These are phyloP conservation scores for Hemibagrus guttatus DNA, from an alignment of 2,797 vertebrate genomes.

Conservation along the genomic window DNA sequence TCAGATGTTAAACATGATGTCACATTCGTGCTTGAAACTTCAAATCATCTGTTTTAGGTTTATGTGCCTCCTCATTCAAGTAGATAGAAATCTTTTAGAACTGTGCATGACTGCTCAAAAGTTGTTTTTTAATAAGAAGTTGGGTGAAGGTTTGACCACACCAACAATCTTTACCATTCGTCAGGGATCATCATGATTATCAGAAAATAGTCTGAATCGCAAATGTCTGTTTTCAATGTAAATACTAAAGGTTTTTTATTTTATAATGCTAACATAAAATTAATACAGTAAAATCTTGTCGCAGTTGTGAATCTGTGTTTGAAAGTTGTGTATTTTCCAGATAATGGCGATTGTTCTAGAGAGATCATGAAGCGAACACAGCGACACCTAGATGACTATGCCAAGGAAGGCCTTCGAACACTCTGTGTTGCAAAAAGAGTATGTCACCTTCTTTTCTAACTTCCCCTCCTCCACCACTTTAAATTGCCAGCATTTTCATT, in stretches of 20 bases:
- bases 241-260: not conserved
- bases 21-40: not conserved
- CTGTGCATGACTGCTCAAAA: not conserved
- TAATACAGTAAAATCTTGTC: not conserved
- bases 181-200: not conserved
- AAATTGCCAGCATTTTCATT: not conserved
- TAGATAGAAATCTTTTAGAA: not conserved
- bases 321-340: conserved; percentile 31
- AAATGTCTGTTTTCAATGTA: not conserved
- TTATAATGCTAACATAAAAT: not conserved
- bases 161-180: not conserved
- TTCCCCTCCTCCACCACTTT: conserved; percentile 34
- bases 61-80: not conserved
- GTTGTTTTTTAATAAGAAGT: not conserved
- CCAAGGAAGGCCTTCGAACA: conserved; percentile 87
- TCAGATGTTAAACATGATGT: not conserved
- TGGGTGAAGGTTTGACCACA: not conserved
- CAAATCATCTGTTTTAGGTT: not conserved
- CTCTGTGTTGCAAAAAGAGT: conserved; percentile 94
- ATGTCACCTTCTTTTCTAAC: conserved; percentile 34
- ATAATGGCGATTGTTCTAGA: conserved; percentile 28
- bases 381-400: conserved; percentile 86
- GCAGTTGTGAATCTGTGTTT: conserved; percentile 17
- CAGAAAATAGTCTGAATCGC: not conserved
- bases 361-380: conserved; percentile 81